Base-by-base conservation (phyloP, 2,113 vertebrate species). In the Microtus montanus region DNA sequence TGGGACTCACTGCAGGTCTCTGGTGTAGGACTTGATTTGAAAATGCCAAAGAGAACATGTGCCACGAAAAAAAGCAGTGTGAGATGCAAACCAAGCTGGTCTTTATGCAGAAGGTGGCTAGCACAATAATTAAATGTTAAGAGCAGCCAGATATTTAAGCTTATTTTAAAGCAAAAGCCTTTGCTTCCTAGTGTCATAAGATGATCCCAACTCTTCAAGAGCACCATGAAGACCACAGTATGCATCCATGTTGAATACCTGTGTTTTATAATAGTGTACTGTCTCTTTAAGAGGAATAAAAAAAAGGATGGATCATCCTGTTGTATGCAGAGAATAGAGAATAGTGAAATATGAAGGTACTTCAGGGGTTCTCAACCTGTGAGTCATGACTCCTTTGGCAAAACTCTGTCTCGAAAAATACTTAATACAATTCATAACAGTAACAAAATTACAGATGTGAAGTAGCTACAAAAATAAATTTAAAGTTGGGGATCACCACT, bases 81-180 rank as follows among this genome's bases (percentile, higher is more conserved):
- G 61, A 47, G 41, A 87, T 30, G 75, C 73, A 89, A 22, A 10
- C 52, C 38, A 74, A 61, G 61, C 38, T 38, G 75, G 1, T 33
- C 26, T 26, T 47, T 14, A 44, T 4, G 2, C 6, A n/a, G 28
- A 93, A 41, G 82, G 66, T 63, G 38, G 5, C 13, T 73, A 19
- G 85, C 52, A 30, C 9, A 66, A 52, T 58, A 74, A 30, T 63
- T 52, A 87, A 87, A 49, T 86, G 47, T 61, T 80, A 75, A 77
- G 52, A 82, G 30, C 15, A 75, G 47, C 7, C 14, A 44, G 79
- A 80, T 30, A 75, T 52, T 94, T 74, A 74, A 20, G 20, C 75
- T 74, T 85, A 85, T 44, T 94, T 93, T 28, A 24, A 71, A 93
- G 88, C 49, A 80, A 75, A 86, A 68, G 14, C 24, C 13, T 26